Base-by-base conservation (phyloP, 2,888 invertebrate genomes). In the Harpalus rufipes region DNA sequence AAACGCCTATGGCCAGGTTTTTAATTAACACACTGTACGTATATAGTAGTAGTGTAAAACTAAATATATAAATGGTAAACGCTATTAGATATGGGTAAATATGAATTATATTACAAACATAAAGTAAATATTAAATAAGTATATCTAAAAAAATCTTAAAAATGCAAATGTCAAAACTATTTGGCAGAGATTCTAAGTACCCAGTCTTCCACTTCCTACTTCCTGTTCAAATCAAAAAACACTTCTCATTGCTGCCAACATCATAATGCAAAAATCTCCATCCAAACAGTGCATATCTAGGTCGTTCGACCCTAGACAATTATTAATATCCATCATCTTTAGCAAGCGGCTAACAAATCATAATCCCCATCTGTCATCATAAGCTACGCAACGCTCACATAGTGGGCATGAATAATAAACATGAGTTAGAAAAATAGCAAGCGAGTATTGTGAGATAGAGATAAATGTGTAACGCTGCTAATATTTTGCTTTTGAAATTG, bases 331-430 rank as follows among this genome's bases (percentile, higher is more conserved):
- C 44, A 51, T 51, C 44, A 51, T 51, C 44, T 51, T 51, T 51
- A 51, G 44, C 44, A 51, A 68, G 39, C 68, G 68, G 68, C 68
- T 32, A 68, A 68, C 39, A 68, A 68, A 68, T 68, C 68, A 39
- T 32, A 63, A 63, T 21, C 18, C 63, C 0, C 25, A 68, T 68
- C 68, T 39, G 68, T 68, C 68, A 68, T 68, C 68, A 68, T 68
- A 68, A 68, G 32, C 63, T 25, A 1, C n/a, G 68, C 39, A 68
- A 68, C 68, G 12, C 32, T 68, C n/a, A 32, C n/a, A 25, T 68
- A 68, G 68, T 68, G 68, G 25, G 10, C 39, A 68, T 68, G 68
- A 68, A 68, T 68, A 68, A 68, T 68, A 68, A 68, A 51, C 44
- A 51, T 51, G 44, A 51, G 44, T 51, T 51, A 51, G 44, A 51